phyloP scores from a whole-genome alignment of 2,113 vertebrate species.

The Miniopterus natalensis region DNA sequence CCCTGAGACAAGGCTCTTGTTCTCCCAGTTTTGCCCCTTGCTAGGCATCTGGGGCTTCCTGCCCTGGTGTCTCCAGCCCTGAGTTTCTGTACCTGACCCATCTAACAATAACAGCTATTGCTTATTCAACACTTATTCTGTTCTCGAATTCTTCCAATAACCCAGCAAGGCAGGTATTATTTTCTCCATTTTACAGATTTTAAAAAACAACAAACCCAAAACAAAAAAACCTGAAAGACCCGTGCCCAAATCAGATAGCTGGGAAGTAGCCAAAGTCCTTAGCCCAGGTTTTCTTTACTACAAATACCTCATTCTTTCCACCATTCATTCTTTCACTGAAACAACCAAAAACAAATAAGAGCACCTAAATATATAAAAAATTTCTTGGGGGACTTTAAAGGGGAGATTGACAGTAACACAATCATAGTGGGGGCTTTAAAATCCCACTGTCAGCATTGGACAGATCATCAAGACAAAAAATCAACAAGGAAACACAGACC shows the following conservation, averaged over 20 bases:
- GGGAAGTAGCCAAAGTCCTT: background rate
- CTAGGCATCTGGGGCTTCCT: no score
- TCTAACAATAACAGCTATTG: background rate
- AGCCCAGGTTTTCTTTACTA: background rate
- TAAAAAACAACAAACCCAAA: background rate
- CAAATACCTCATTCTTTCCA: background rate
- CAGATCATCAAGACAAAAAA: no score
- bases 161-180: background rate
- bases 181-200: constrained; percentile 10
- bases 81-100: no score
- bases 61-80: no score
- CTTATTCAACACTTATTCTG: background rate
- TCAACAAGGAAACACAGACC: no score
- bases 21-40: no score
- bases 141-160: constrained; percentile 26
- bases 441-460: no score
- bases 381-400: no score
- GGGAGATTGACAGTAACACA: no score
- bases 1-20: no score
- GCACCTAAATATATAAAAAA: no score
- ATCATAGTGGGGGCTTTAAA: no score
- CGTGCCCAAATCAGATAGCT: background rate
- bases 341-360: background rate
- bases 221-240: background rate
- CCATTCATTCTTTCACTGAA: background rate